A percentile compares a stretch with the other conserved stretches of the same genome.
Evolutionary conservation across 2,888 invertebrate genomes (phyloP).

Genomic region (Archaeoteleia sp.): DNA sequence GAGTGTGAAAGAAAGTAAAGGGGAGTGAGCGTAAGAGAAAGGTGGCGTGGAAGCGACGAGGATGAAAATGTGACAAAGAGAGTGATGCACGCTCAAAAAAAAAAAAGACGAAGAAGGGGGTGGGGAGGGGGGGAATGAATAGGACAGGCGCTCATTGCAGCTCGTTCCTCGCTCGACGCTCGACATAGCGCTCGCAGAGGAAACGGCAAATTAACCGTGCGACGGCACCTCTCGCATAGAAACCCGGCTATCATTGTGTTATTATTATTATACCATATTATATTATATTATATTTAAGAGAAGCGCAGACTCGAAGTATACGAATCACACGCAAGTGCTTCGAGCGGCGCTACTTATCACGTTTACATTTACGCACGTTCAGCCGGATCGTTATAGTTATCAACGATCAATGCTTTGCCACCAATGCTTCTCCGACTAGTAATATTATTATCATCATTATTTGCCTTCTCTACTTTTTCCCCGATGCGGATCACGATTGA

Average conservation of each 20-base stretch:
- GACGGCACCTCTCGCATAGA: conserved; percentile 52
- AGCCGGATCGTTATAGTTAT: neutral
- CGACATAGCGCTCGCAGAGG: conserved; percentile 45
- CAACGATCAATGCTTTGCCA: conserved; percentile 37
- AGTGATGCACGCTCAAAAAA: conserved; percentile 42
- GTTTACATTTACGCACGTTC: conserved; percentile 14
- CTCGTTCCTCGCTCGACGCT: conserved; percentile 37
- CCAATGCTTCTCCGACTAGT: neutral
- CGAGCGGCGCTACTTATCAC: conserved; percentile 38
- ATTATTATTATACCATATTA: conserved; percentile 50
- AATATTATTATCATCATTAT: conserved; percentile 33
- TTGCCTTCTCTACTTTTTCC: conserved; percentile 21
- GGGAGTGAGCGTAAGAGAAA: conserved; percentile 20
- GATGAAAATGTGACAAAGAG: conserved; percentile 48
- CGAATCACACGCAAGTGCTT: no score
- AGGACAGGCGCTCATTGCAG: conserved; percentile 44
- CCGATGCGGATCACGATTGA: neutral
- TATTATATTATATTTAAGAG: conserved; percentile 39
- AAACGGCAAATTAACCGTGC: conserved; percentile 61
- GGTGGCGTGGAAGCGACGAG: conserved; percentile 32
- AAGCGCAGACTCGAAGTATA: neutral
- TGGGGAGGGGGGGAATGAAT: conserved; percentile 35
- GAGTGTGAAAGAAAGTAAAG: conserved; percentile 16
- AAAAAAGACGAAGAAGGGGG: neutral
- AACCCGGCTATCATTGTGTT: conserved; percentile 46